A percentile compares a stretch with the other conserved stretches of the same genome.
Conservation (phyloP, 2,888 invertebrate genomes). For the Palloptera scutellata region DNA sequence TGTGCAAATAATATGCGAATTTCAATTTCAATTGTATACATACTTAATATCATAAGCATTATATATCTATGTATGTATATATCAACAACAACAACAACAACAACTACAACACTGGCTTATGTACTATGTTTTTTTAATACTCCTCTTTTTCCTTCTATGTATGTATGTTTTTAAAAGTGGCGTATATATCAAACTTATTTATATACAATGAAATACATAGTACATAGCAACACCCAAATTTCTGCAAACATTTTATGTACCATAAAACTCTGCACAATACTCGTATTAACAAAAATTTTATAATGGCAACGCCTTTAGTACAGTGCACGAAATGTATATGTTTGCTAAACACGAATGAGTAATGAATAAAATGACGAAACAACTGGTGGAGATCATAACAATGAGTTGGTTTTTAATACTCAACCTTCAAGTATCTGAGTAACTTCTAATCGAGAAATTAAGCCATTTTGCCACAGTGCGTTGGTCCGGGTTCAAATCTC, state of each 20-base stretch:
- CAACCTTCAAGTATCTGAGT: no score
- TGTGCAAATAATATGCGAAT: conserved; percentile 30
- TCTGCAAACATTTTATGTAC: conserved; percentile 12
- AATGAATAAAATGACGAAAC: no score
- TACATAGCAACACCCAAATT: conserved; percentile 26
- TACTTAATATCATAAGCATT: conserved; percentile 14
- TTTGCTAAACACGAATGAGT: no score
- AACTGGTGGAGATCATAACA: no score
- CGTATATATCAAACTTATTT: neutral
- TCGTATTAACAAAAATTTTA: neutral
- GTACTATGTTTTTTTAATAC: neutral
- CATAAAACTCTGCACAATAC: neutral
- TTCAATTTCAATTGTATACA: conserved; percentile 15
- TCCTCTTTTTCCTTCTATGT: neutral
- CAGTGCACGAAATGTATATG: conserved; percentile 13
- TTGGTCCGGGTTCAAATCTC: no score
- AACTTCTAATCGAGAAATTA: no score
- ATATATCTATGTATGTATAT: neutral
- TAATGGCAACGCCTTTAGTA: conserved; percentile 7
- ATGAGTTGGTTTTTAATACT: no score
- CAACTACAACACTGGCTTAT: neutral
- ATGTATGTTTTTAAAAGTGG: neutral
- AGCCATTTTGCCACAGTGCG: no score
- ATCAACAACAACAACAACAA: neutral
- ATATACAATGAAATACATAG: neutral